A percentile compares a stretch with the other conserved stretches of the same genome.
Conservation (phyloP, 2,888 invertebrate species). For the Amiota minor region DNA sequence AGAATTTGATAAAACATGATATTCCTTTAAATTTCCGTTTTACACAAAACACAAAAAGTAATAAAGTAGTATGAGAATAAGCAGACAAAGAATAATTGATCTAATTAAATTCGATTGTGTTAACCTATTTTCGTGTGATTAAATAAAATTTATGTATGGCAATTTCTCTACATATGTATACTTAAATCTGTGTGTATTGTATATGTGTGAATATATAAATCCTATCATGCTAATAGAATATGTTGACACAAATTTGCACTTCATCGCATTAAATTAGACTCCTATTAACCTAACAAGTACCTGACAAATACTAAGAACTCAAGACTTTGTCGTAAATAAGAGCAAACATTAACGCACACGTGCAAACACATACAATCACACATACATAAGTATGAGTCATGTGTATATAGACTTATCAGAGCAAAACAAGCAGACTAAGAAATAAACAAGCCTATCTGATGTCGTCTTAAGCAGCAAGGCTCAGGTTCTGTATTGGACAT, state of each 20-base stretch:
- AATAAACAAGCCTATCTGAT: slow-evolving; percentile 8
- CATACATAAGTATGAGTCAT: not conserved
- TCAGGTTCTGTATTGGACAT: not conserved
- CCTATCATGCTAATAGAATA: slow-evolving; percentile 24
- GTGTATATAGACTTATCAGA: not conserved
- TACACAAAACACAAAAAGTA: too few species aligned
- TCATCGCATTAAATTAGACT: slow-evolving; percentile 60
- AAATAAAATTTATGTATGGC: not conserved
- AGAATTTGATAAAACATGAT: too few species aligned
- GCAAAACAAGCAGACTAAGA: not conserved
- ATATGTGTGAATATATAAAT: not conserved
- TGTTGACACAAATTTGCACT: slow-evolving; percentile 57
- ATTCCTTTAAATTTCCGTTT: too few species aligned
- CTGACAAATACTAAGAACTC: slow-evolving; percentile 61
- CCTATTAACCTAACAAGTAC: slow-evolving; percentile 67
- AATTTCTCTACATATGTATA: not conserved
- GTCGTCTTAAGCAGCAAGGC: slow-evolving; percentile 6
- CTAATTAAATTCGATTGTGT: not conserved
- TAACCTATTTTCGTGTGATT: not conserved
- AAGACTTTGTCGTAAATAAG: slow-evolving; percentile 63
- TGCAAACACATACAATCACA: not conserved
- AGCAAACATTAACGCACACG: slow-evolving; percentile 38
- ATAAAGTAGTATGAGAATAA: too few species aligned
- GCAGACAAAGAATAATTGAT: too few species aligned
- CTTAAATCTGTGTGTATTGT: too few species aligned